Evolutionary conservation across 2,113 vertebrate species (phyloP).

Genomic region (Leptocoma aspasia): DNA sequence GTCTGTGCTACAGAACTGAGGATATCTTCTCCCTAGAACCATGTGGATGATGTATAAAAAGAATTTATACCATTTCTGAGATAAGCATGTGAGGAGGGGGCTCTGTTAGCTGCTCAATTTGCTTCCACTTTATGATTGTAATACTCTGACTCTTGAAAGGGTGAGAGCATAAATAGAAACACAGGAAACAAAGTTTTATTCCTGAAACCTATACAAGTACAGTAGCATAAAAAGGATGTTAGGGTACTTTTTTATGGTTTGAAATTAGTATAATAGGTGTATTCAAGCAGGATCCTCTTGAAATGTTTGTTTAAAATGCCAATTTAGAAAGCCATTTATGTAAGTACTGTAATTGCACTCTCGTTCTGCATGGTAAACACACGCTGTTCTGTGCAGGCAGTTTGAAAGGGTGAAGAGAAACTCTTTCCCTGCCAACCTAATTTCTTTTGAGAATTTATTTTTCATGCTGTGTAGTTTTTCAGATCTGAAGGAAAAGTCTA

Average conservation of each 20-base stretch:
- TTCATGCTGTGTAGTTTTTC: not conserved
- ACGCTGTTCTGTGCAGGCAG: not conserved
- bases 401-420: not conserved
- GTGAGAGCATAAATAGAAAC: not conserved
- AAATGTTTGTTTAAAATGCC: not conserved
- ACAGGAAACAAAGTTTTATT: not conserved
- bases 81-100: not conserved
- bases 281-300: not conserved
- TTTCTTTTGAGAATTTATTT: conserved; percentile 1
- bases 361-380: not conserved
- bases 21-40: not conserved
- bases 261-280: not conserved
- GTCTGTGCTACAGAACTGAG: not conserved
- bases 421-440: not conserved
- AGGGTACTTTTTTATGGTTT: not conserved
- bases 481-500: not conserved
- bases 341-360: not conserved
- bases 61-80: not conserved
- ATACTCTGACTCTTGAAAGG: not conserved
- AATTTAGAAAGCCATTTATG: not conserved
- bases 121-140: not conserved
- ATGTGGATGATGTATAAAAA: not conserved
- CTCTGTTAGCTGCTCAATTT: not conserved
- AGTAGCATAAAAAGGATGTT: not conserved
- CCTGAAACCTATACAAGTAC: not conserved